Evolutionary conservation across 2,113 vertebrate genomes (phyloP).

Genomic region (Oryzias melastigma): DNA sequence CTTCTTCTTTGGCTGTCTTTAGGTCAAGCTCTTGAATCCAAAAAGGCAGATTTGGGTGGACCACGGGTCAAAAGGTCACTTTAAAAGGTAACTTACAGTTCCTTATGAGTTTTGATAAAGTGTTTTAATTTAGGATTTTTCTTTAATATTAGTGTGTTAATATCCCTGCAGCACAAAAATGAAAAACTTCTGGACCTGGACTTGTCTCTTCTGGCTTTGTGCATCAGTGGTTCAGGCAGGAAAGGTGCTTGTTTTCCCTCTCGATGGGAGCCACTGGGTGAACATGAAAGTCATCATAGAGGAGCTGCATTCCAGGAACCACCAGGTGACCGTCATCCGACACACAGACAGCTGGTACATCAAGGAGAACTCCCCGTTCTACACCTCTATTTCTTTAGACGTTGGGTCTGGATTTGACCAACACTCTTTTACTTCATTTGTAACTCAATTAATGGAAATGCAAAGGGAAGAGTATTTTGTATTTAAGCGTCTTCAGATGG

Average conservation of each 20-base stretch:
- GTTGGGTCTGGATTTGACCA: constrained; percentile 38
- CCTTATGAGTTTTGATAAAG: no score
- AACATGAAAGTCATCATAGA: constrained; percentile 68
- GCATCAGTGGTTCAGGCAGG: constrained; percentile 27
- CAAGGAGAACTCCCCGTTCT: constrained; percentile 55
- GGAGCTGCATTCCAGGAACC: constrained; percentile 56
- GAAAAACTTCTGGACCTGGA: constrained; percentile 30
- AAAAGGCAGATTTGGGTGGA: no score
- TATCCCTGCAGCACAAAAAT: constrained; percentile 9
- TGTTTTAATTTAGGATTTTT: no score
- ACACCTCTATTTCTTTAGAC: constrained; percentile 44
- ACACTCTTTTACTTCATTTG: constrained; percentile 27
- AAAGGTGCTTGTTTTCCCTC: constrained; percentile 59
- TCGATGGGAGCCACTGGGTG: constrained; percentile 68
- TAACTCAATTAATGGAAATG: constrained; percentile 27
- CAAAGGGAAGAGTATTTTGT: constrained; percentile 36
- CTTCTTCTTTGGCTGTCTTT: no score
- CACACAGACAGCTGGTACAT: constrained; percentile 59
- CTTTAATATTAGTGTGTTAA: no score
- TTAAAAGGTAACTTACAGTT: no score
- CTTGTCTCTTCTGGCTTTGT: constrained; percentile 21
- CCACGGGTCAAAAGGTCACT: no score
- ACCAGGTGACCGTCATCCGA: constrained; percentile 47
- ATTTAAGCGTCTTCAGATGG: constrained; percentile 41
- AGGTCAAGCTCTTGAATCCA: no score